A percentile compares a stretch with the other conserved stretches of the same genome.
phyloP scores from a whole-genome alignment of 2,888 invertebrate species.

The Drosophila picticornis region DNA sequence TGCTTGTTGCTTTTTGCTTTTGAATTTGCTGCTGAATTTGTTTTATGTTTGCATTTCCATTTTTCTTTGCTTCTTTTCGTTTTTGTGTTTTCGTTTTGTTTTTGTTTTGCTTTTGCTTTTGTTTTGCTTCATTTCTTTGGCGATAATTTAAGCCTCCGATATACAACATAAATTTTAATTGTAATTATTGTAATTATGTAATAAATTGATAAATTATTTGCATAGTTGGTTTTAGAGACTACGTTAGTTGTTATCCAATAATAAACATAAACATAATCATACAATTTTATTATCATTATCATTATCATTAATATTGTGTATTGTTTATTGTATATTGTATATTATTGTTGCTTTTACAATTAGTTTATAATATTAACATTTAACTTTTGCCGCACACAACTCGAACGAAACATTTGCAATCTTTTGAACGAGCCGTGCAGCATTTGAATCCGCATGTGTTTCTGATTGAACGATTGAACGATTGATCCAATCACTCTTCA shows the following conservation, averaged over 20 bases:
- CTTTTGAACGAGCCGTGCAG: slow-evolving; percentile 27
- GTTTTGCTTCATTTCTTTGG: slow-evolving; percentile 82
- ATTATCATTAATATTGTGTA: too few relatives aligned
- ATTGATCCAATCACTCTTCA: slow-evolving; percentile 15
- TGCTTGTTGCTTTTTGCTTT: slow-evolving; percentile 16
- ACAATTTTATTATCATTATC: slow-evolving; percentile 30
- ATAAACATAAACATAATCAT: slow-evolving; percentile 32
- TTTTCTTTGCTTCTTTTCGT: slow-evolving; percentile 25
- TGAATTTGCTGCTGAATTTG: slow-evolving; percentile 40
- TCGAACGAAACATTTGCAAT: slow-evolving; percentile 59
- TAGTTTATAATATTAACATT: slow-evolving; percentile 51
- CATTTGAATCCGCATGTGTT: slow-evolving; percentile 20
- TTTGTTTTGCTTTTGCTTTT: slow-evolving; percentile 58
- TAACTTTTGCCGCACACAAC: slow-evolving; percentile 32
- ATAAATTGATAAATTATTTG: slow-evolving; percentile 70
- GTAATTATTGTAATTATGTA: slow-evolving; percentile 43
- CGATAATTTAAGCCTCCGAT: slow-evolving; percentile 85
- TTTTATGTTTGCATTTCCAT: slow-evolving; percentile 27
- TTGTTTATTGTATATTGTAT: slow-evolving; percentile 23
- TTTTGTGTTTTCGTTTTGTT: slow-evolving; percentile 28
- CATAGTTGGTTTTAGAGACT: slow-evolving; percentile 49
- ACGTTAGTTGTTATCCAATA: slow-evolving; percentile 42
- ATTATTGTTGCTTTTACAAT: slow-evolving; percentile 34
- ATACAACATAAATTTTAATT: slow-evolving; percentile 77
- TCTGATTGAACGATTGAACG: slow-evolving; percentile 19